phyloP scores from a whole-genome alignment of 2,888 invertebrate species.

The Harmothoe impar region DNA sequence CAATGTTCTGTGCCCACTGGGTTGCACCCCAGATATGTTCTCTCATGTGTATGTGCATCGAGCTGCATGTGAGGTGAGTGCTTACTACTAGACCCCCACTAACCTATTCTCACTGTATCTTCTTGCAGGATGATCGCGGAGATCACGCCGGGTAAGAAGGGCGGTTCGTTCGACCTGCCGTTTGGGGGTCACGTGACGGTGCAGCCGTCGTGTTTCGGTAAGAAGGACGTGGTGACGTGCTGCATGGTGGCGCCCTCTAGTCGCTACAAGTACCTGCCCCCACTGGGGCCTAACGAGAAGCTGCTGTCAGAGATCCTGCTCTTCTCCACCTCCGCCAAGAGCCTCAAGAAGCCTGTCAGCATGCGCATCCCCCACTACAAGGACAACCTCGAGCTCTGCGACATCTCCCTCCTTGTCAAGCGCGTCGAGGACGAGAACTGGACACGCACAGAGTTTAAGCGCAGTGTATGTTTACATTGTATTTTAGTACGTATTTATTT shows the following conservation, averaged over 20 bases:
- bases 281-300: constrained; percentile 66
- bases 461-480: constrained; percentile 66
- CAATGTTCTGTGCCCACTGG: no score
- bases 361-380: constrained; percentile 77
- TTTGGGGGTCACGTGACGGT: constrained; percentile 78
- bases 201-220: constrained; percentile 74
- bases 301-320: constrained; percentile 69
- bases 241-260: constrained; percentile 70
- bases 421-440: constrained; percentile 66
- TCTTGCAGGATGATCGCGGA: constrained; percentile 65
- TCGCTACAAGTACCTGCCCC: constrained; percentile 69
- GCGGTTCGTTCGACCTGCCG: constrained; percentile 79
- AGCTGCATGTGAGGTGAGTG: no score
- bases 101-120: no score
- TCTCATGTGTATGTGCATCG: no score
- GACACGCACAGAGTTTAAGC: constrained; percentile 58
- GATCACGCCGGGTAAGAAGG: constrained; percentile 77
- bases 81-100: no score
- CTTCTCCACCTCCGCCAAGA: constrained; percentile 62
- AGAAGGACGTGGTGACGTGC: constrained; percentile 79
- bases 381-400: constrained; percentile 66
- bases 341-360: constrained; percentile 64
- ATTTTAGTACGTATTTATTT: constrained; percentile 44
- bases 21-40: no score
- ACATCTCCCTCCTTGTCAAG: constrained; percentile 62